Evolutionary conservation across 2,113 vertebrate genomes (phyloP), one percentile per base, ranked within the genome.

Genomic region (Labrus mixtus): DNA sequence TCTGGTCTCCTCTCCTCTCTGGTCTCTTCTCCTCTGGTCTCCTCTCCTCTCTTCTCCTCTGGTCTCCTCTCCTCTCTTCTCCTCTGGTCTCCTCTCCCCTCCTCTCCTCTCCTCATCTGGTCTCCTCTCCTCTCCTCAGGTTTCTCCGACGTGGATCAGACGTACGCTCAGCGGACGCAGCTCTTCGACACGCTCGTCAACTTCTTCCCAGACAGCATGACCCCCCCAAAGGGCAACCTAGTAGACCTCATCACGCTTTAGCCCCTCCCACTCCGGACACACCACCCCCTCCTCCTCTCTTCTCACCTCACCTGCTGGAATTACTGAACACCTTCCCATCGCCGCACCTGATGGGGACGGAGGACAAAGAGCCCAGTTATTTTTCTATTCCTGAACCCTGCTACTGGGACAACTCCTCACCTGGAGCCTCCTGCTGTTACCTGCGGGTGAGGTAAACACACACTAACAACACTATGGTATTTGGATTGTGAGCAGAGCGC

Each of bases 131-230:
- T 10, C 58, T 46, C 13, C 8, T 72, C 90, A 99, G 98, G 97
- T 55, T 98, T 98, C 93, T 99, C 97, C 0, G 97, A 99, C 0
- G 96, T 99, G 43, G 98, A 99, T 90, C 97, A 98, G 93, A 98
- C 96, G 0, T 99, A 99, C 1, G 97, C 97, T 80, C 98, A 98
- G 92, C 96, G 98, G 86, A 99, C 98, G 54, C 97, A 98, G 88
- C 97, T 99, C 68, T 99, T 99, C 83, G 98, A 99, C 93, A 99
- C 95, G 0, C 94, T 99, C 41, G 98, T 99, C 86, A 98, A 98
- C 93, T 99, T 99, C 94, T 99, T 99, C 88, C 98, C 98, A 0
- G 98, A 99, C 95, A 99, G 95, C 94, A 99, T 99, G 98, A 99
- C 98, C 54, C 98, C 98, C 25, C 98, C 98, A 20, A 99, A 99